These are phyloP conservation scores for Dermolepida albohirtum DNA, from an alignment of 2,888 invertebrate genomes.

Conservation along the genomic window DNA sequence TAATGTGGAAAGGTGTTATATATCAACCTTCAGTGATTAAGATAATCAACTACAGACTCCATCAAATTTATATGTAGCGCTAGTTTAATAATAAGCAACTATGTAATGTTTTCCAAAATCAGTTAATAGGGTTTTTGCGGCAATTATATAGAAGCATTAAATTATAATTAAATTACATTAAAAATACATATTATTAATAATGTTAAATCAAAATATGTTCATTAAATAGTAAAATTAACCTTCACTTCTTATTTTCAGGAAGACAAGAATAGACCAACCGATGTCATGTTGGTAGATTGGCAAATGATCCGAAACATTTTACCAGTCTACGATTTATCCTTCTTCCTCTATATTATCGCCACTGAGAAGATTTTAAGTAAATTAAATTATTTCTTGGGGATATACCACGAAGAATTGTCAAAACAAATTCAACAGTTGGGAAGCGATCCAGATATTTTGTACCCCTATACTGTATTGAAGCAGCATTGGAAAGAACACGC, in stretches of 20 bases:
- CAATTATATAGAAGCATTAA: too few relatives aligned
- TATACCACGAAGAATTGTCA: conserved; percentile 56
- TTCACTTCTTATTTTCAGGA: neutral
- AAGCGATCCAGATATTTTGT: conserved; percentile 53
- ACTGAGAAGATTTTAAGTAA: conserved; percentile 51
- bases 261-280: neutral
- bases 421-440: conserved; percentile 51
- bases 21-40: too few relatives aligned
- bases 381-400: conserved; percentile 52
- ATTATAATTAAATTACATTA: too few relatives aligned
- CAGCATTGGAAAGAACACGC: conserved; percentile 55
- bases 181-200: too few relatives aligned
- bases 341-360: conserved; percentile 55
- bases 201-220: too few relatives aligned
- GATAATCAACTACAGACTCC: too few relatives aligned
- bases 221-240: too few relatives aligned
- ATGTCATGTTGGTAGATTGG: conserved; percentile 51
- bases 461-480: conserved; percentile 52
- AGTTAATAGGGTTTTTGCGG: too few relatives aligned
- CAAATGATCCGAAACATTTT: conserved; percentile 50
- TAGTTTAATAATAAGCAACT: too few relatives aligned
- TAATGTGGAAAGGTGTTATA: too few relatives aligned
- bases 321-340: conserved; percentile 55
- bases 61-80: too few relatives aligned
- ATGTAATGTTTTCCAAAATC: too few relatives aligned